Conservation (phyloP, 2,113 vertebrate genomes). For the Actinemys pallida region DNA sequence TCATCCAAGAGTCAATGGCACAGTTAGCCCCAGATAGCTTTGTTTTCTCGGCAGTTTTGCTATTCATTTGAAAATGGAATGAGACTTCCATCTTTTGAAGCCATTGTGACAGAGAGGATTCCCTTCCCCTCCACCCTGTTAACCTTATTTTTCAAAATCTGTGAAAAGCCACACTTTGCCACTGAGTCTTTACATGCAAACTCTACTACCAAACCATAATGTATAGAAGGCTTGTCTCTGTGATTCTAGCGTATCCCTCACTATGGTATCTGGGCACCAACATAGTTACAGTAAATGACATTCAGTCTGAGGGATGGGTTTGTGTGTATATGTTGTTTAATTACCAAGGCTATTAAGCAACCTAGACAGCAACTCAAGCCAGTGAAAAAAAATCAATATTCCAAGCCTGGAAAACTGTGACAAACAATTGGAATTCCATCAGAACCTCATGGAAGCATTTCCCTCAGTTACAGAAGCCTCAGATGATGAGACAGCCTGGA, state of each 20-base stretch:
- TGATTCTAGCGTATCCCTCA: not conserved
- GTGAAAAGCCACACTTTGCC: conserved; percentile 24
- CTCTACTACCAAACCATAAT: not conserved
- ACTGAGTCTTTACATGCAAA: not conserved
- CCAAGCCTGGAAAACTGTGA: not conserved
- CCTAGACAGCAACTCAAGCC: not conserved
- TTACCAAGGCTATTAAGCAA: not conserved
- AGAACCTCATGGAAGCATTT: not conserved
- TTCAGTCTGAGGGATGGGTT: not conserved
- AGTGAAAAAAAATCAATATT: not conserved
- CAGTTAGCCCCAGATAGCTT: not conserved
- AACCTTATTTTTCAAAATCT: not conserved
- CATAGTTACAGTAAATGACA: not conserved
- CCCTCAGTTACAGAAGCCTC: not conserved
- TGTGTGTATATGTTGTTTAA: rapidly evolving
- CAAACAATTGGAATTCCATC: not conserved
- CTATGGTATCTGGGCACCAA: not conserved
- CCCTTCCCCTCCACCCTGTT: not conserved
- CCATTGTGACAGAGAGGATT: conserved; percentile 31
- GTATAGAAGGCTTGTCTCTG: not conserved
- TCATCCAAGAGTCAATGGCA: not conserved
- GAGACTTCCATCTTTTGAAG: not conserved
- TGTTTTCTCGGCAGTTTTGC: conserved; percentile 42
- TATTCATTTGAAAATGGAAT: conserved; percentile 39
- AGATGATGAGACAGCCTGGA: not conserved